Conservation (phyloP, 2,888 invertebrate genomes). For the Heteromyza rotundicornis region DNA sequence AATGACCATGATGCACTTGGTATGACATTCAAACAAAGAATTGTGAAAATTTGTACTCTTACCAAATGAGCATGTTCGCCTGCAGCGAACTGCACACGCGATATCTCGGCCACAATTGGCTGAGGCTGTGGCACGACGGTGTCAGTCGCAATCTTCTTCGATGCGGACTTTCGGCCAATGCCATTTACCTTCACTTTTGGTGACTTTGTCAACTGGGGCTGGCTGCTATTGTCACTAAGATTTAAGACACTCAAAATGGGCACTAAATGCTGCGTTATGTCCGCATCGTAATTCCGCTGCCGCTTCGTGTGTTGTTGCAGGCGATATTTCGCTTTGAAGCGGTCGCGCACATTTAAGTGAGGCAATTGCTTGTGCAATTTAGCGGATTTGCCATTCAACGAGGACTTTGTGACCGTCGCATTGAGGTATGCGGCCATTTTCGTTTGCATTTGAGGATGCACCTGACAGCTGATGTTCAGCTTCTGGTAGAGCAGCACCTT, state of each 20-base stretch:
- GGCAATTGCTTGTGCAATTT: slow-evolving; percentile 36
- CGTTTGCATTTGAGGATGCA: slow-evolving; percentile 37
- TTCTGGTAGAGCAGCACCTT: slow-evolving; percentile 55
- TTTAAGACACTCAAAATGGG: slow-evolving; percentile 47
- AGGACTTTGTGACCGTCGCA: slow-evolving; percentile 28
- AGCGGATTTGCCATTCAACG: slow-evolving; percentile 13
- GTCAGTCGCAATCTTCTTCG: not conserved
- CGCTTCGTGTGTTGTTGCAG: slow-evolving; percentile 36
- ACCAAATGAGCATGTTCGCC: slow-evolving; percentile 57
- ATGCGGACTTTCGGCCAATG: not conserved
- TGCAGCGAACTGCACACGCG: slow-evolving; percentile 56
- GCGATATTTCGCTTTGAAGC: slow-evolving; percentile 57
- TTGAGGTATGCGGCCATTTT: slow-evolving; percentile 42
- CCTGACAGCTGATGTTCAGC: slow-evolving; percentile 47
- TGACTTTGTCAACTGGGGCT: slow-evolving; percentile 15
- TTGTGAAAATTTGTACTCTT: slow-evolving; percentile 22
- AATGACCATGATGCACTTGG: slow-evolving; percentile 15
- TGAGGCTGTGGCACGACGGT: not conserved
- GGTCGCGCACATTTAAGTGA: slow-evolving; percentile 42
- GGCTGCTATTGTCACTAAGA: slow-evolving; percentile 31
- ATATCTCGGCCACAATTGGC: slow-evolving; percentile 46
- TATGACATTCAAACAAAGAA: too few species aligned
- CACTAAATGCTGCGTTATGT: slow-evolving; percentile 42
- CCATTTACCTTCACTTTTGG: too few species aligned
- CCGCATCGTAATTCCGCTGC: slow-evolving; percentile 35